phyloP scores from a whole-genome alignment of 2,797 vertebrate genomes.

The Hydrolagus colliei region DNA sequence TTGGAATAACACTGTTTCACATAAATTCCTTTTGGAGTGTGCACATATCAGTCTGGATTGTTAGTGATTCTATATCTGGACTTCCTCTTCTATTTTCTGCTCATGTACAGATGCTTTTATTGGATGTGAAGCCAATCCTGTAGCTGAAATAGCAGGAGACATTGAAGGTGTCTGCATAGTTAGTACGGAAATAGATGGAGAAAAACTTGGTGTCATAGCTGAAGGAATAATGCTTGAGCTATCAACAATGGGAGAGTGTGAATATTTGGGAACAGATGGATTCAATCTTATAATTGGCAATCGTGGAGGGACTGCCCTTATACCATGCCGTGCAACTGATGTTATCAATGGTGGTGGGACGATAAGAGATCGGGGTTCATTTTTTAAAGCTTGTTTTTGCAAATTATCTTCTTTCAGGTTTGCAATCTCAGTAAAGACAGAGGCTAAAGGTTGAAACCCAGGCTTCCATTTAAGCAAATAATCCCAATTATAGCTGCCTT shows the following conservation, averaged over 20 bases:
- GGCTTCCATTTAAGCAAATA: constrained; percentile 73
- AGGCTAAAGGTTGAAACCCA: constrained; percentile 70
- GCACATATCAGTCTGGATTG: not conserved
- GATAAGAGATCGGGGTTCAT: constrained; percentile 61
- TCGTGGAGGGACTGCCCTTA: constrained; percentile 70
- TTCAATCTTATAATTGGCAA: constrained; percentile 56
- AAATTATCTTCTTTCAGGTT: constrained; percentile 73
- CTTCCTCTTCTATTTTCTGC: constrained; percentile 63
- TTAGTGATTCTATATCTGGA: constrained; percentile 57
- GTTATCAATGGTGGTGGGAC: constrained; percentile 79
- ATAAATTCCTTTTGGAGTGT: not conserved
- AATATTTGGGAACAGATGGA: constrained; percentile 56
- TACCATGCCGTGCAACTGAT: constrained; percentile 72
- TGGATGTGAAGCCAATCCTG: constrained; percentile 50
- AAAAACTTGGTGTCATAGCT: constrained; percentile 71
- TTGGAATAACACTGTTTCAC: not conserved
- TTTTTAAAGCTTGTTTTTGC: constrained; percentile 49
- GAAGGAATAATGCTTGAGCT: constrained; percentile 60
- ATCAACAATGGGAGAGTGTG: constrained; percentile 56
- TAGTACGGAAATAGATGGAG: constrained; percentile 73
- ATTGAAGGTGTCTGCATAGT: constrained; percentile 60
- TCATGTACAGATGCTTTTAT: constrained; percentile 48
- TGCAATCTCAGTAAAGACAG: constrained; percentile 77
- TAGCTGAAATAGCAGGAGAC: constrained; percentile 61
- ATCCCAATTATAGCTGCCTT: constrained; percentile 61